Conservation (phyloP, 2,797 vertebrate genomes). For the Psittacula derbiana region DNA sequence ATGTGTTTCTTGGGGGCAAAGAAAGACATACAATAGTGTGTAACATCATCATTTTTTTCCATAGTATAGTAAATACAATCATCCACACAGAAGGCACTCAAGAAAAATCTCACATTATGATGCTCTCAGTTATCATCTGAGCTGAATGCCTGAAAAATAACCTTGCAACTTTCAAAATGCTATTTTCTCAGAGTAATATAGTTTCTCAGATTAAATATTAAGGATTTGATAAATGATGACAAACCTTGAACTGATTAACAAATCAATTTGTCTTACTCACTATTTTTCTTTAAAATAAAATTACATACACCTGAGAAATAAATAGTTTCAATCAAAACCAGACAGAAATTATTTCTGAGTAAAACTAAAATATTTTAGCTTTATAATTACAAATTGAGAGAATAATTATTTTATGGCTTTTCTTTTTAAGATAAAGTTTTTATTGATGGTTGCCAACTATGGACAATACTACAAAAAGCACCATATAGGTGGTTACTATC, state of each 20-base stretch:
- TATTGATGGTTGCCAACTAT: neutral
- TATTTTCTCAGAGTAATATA: neutral
- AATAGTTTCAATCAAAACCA: neutral
- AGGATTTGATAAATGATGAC: neutral
- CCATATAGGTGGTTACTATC: neutral
- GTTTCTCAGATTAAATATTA: neutral
- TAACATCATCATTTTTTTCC: neutral
- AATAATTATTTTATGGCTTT: neutral
- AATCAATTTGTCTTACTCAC: neutral
- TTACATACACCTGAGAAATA: neutral
- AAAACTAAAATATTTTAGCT: neutral
- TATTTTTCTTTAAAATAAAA: neutral
- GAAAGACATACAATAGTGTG: neutral
- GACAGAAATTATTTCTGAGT: neutral
- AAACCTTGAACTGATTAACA: constrained; percentile 15
- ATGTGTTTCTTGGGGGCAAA: neutral
- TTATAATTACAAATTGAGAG: neutral
- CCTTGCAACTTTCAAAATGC: neutral
- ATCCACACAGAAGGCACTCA: neutral
- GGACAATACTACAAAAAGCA: neutral
- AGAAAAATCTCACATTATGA: neutral
- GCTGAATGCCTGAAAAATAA: constrained; percentile 1
- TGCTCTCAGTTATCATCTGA: neutral
- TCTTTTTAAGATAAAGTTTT: neutral
- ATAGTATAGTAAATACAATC: neutral